Evolutionary conservation across 1,140 invertebrate genomes (phyloP), one percentile per base, ranked within the genome.

Genomic region (Drosophila rhopaloa): DNA sequence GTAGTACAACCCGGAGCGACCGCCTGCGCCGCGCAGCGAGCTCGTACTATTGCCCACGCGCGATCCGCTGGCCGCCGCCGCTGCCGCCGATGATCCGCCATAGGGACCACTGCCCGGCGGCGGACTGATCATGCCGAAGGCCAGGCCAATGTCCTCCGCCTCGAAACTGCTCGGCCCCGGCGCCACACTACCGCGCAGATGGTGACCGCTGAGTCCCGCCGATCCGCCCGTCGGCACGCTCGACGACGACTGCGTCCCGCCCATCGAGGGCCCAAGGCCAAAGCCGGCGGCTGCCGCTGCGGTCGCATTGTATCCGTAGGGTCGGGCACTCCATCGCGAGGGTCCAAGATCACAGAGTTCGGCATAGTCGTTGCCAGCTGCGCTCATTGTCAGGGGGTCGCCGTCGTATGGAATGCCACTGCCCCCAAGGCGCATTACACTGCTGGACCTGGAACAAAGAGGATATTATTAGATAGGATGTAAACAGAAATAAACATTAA

Each of bases 1-100:
- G 81, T 95, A 95, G 85, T 95, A 95, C 4, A 95, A 93, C 10
- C 95, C 95, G n/a, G 94, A 94, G 6, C 94, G 86, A 7, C 93
- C 86, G 90, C 90, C 83, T 59, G 60, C 67, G 24, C 54, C 82
- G 32, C 91, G 86, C 70, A 92, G 62, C 51, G 91, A 92, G 67
- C 91, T 91, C 10, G 91, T 92, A 63, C 91, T 92, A 43, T 92
- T 92, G 48, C 80, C 91, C 14, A 91, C 90, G 44, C 91, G 88
- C 19, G 90, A 83, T 9, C 84, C 80, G 29, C 78, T 61, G 44
- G 74, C 70, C 10, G 51, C 92, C 79, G 51, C 57, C 57, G 55
- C 90, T 62, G 75, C 62, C 51, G 54, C 58, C 44, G 57, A 85
- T 51, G 50, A 66, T 57, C 37, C 48, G 29, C 74, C 76, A 24